Percentiles rank a stretch among this genome's conserved stretches.
Conservation (phyloP, 2,888 invertebrate genomes). For the Chrysodeixis includens region DNA sequence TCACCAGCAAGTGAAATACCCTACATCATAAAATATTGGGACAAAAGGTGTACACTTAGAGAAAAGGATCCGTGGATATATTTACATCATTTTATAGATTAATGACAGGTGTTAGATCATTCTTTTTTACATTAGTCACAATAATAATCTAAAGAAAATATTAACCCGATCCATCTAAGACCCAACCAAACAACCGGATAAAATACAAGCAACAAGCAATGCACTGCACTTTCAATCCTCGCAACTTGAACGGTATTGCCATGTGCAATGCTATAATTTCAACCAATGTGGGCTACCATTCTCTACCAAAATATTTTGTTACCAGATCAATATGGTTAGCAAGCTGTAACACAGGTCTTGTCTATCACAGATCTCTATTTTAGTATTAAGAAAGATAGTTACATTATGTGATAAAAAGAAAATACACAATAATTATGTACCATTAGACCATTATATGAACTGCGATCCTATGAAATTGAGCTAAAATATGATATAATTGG, state of each 20-base stretch:
- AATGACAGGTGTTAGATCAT: slow-evolving; percentile 23
- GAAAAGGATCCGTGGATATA: slow-evolving; percentile 25
- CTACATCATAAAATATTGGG: slow-evolving; percentile 35
- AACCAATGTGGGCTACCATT: no score
- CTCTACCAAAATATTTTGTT: no score
- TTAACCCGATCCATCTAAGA: slow-evolving; percentile 20
- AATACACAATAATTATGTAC: no score
- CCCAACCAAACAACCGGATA: slow-evolving; percentile 51
- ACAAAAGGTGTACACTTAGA: slow-evolving; percentile 15
- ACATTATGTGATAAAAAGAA: no score
- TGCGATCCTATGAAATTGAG: no score
- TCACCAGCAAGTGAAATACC: slow-evolving; percentile 38
- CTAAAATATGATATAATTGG: no score
- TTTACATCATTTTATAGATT: slow-evolving; percentile 39
- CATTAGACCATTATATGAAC: no score
- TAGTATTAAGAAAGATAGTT: no score
- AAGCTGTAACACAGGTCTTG: no score
- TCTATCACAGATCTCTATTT: no score
- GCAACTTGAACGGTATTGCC: background rate
- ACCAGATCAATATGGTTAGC: no score
- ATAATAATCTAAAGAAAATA: slow-evolving; percentile 20
- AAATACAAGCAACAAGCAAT: slow-evolving; percentile 27
- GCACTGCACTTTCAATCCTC: slow-evolving; percentile 36
- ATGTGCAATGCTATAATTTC: no score
- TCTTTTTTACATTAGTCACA: slow-evolving; percentile 31